Conservation (phyloP, 2,113 vertebrate species). For the Ia io region DNA sequence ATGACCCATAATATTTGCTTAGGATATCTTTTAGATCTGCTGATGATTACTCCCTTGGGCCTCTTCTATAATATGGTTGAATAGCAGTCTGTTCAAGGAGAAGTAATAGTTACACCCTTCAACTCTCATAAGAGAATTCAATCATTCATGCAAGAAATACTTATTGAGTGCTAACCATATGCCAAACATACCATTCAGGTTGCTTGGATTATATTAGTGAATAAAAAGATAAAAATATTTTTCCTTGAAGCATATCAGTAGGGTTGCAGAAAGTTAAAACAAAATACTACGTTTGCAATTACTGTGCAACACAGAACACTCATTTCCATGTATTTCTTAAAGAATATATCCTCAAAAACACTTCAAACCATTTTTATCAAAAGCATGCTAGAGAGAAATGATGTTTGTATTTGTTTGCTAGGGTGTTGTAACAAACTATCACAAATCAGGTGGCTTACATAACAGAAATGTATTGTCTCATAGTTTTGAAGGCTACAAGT, state of each 20-base stretch:
- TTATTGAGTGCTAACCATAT: conserved; percentile 56
- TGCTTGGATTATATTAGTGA: not conserved
- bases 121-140: conserved; percentile 58
- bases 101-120: conserved; percentile 44
- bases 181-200: conserved; percentile 36
- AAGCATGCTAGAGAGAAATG: not conserved
- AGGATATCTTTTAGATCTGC: conserved; percentile 16
- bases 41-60: conserved; percentile 18
- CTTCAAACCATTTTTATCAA: not conserved
- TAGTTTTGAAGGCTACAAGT: not conserved
- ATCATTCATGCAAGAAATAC: conserved; percentile 65
- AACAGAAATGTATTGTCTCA: not conserved
- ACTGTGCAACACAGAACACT: not conserved
- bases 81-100: conserved; percentile 39
- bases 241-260: not conserved
- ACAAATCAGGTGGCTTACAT: not conserved
- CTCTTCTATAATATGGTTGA: conserved; percentile 25
- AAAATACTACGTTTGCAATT: not conserved
- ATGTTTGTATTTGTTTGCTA: not conserved
- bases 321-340: not conserved
- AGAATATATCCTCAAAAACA: not conserved
- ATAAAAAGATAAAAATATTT: conserved; percentile 45
- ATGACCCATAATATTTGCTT: conserved; percentile 18
- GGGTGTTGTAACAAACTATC: not conserved
- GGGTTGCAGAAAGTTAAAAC: not conserved